Conservation (phyloP, 2,113 vertebrate species). For the Dicrurus megarhynchus region DNA sequence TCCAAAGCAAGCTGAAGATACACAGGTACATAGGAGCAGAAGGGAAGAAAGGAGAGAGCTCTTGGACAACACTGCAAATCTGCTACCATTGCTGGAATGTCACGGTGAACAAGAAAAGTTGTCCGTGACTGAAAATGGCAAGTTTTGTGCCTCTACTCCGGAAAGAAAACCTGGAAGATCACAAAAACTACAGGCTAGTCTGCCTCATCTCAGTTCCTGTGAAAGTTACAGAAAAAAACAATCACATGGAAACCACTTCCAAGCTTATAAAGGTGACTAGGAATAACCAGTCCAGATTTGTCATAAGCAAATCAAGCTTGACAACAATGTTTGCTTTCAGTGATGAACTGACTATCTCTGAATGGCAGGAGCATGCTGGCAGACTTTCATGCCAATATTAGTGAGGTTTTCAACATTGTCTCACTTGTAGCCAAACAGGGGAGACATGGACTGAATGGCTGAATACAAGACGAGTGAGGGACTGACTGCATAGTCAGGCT, state of each 20-base stretch:
- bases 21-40: not conserved
- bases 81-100: not conserved
- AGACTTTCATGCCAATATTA: not conserved
- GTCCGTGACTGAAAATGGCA: not conserved
- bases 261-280: not conserved
- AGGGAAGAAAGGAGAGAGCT: not conserved
- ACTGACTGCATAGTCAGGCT: not conserved
- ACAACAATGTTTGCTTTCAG: not conserved
- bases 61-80: not conserved
- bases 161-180: not conserved
- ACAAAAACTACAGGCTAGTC: not conserved
- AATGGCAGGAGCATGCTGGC: rapidly evolving
- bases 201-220: not conserved
- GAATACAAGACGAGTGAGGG: not conserved
- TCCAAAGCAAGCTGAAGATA: not conserved
- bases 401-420: not conserved
- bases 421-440: not conserved
- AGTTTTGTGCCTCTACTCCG: not conserved
- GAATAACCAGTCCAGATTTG: not conserved
- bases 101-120: not conserved
- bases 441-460: not conserved
- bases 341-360: not conserved
- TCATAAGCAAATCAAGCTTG: not conserved
- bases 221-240: not conserved
- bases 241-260: not conserved